Evolutionary conservation across 1,140 invertebrate species (phyloP), one percentile per base, ranked within the genome.

Genomic region (Papilio polytes): DNA sequence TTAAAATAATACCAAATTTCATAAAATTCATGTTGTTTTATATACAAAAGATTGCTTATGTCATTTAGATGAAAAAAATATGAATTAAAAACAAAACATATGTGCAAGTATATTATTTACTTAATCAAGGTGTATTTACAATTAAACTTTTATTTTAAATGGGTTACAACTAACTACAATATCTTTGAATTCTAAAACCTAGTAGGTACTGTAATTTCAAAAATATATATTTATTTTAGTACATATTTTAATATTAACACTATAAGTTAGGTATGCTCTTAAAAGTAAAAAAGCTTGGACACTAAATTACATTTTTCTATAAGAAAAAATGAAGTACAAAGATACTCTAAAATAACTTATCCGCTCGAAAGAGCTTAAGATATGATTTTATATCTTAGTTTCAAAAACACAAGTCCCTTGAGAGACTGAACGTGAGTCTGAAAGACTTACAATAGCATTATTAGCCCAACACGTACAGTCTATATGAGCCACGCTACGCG

Each of bases 381-480:
- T 73, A 73, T 73, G 70, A 73, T 44, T 73, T n/a, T 56, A 56
- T 56, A 56, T 56, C 53, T n/a, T 44, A 73, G 36, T 72, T 72
- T 36, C 31, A 72, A 36, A 73, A 73, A 20, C 70, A 70, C 36
- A 73, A 73, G 70, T 73, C 70, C 36, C 70, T n/a, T 20, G 70
- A 44, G 70, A 73, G 36, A 18, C 36, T 20, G 26, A 9, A 73
- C 36, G 70, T 44, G 36, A 73, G 70, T 44, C 70, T 46, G 41
- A 59, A 74, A 73, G 9, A 36, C 22, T 80, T 59, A 22, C n/a
- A 56, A 44, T 70, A 89, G 87, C 87, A 18, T 85, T 88, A 15
- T 90, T 88, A n/a, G 88, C 87, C 72, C 89, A 89, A 31, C 63
- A 66, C 63, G 63, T 66, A 66, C 46, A 66, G 56, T 63, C 56